phyloP scores from a whole-genome alignment of 2,113 vertebrate species.

The Chauna torquata region DNA sequence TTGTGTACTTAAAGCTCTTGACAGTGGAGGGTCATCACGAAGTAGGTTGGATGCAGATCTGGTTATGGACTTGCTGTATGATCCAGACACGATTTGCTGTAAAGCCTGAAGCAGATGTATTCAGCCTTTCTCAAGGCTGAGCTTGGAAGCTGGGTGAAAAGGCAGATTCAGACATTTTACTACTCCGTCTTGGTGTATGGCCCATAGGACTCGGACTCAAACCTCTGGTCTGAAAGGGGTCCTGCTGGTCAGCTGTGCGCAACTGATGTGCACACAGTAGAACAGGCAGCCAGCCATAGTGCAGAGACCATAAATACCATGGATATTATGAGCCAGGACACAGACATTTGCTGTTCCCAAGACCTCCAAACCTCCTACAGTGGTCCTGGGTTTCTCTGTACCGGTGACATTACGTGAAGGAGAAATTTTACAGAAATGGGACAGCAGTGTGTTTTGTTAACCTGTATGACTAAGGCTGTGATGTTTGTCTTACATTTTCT shows the following conservation, averaged over 20 bases:
- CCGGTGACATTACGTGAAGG: background rate
- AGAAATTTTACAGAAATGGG: background rate
- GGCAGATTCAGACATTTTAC: background rate
- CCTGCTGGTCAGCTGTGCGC: fast-evolving
- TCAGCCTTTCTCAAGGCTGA: background rate
- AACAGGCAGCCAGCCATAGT: background rate
- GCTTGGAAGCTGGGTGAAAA: background rate
- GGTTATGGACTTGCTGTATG: background rate
- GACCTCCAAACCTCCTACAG: background rate
- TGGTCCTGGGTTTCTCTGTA: background rate
- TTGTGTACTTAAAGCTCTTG: background rate
- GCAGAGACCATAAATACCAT: background rate
- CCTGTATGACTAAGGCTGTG: background rate
- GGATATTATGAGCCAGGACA: background rate
- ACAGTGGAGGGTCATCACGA: background rate
- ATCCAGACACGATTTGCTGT: fast-evolving
- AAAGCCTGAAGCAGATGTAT: background rate
- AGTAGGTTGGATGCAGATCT: background rate
- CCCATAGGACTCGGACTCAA: background rate
- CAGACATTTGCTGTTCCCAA: background rate
- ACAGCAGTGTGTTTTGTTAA: background rate
- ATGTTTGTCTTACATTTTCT: background rate
- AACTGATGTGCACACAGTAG: background rate
- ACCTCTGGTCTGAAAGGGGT: background rate
- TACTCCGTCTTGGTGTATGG: background rate